phyloP scores from a whole-genome alignment of 1,140 invertebrate species.

The Halesus radiatus region DNA sequence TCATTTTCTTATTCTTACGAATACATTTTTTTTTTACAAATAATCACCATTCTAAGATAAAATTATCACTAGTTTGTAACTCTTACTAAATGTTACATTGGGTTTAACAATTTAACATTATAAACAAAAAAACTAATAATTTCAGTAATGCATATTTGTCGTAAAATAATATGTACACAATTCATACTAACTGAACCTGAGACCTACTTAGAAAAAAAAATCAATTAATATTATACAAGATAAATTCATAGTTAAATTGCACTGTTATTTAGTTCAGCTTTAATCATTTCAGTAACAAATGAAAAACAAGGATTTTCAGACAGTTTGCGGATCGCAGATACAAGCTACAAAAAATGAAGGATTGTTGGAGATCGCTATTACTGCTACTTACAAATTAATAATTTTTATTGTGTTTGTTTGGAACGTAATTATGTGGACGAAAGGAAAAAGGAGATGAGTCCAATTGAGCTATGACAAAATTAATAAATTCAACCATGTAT shows the following conservation, averaged over 20 bases:
- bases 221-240: not conserved
- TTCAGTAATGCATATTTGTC: slow-evolving; percentile 18
- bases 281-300: too few relatives aligned
- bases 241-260: not conserved
- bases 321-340: too few relatives aligned
- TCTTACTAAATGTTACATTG: not conserved
- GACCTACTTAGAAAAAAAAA: not conserved
- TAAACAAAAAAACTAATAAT: slow-evolving; percentile 35
- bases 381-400: too few relatives aligned
- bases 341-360: too few relatives aligned
- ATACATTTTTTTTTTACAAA: slow-evolving; percentile 30
- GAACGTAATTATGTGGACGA: too few relatives aligned
- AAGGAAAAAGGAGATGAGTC: too few relatives aligned
- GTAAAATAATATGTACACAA: slow-evolving; percentile 38
- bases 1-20: not conserved
- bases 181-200: not conserved
- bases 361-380: too few relatives aligned
- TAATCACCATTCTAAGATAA: slow-evolving; percentile 19
- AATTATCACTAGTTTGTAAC: slow-evolving; percentile 22
- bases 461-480: too few relatives aligned
- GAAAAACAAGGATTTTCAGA: too few relatives aligned
- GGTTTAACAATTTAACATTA: slow-evolving; percentile 33
- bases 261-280: slow-evolving; percentile 1
- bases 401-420: too few relatives aligned
- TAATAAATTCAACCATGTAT: too few relatives aligned